Evolutionary conservation across 2,113 vertebrate genomes (phyloP).

Genomic region (Oxyura jamaicensis): DNA sequence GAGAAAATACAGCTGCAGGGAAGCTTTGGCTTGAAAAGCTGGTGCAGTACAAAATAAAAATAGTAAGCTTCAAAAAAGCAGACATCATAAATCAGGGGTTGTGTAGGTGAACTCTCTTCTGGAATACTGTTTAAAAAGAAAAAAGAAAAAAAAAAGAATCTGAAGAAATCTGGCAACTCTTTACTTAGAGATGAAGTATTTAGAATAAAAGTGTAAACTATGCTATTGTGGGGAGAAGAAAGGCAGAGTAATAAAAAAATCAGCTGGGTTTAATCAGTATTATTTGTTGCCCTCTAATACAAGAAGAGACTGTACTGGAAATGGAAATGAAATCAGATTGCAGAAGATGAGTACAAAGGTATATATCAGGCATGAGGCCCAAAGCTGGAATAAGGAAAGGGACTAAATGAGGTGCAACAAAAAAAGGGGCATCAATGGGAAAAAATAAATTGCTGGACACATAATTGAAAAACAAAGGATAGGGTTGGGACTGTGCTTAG

Average conservation of each 20-base stretch:
- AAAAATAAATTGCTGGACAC: neutral
- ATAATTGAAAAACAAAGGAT: neutral
- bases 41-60: constrained; percentile 3
- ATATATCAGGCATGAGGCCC: neutral
- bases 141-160: neutral
- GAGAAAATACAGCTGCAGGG: neutral
- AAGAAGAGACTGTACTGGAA: neutral
- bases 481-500: neutral
- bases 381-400: neutral
- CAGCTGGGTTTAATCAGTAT: neutral
- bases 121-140: neutral
- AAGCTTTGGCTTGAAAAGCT: neutral
- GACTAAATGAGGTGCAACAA: neutral
- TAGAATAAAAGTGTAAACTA: neutral
- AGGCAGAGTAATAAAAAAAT: neutral
- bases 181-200: neutral
- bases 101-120: neutral
- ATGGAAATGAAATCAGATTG: neutral
- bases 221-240: neutral
- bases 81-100: constrained; percentile 45
- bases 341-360: neutral
- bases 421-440: neutral
- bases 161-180: neutral
- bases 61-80: neutral
- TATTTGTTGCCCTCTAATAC: neutral